Conservation (phyloP, 1,140 invertebrate genomes). For the Scaptodrosophila lebanonensis region DNA sequence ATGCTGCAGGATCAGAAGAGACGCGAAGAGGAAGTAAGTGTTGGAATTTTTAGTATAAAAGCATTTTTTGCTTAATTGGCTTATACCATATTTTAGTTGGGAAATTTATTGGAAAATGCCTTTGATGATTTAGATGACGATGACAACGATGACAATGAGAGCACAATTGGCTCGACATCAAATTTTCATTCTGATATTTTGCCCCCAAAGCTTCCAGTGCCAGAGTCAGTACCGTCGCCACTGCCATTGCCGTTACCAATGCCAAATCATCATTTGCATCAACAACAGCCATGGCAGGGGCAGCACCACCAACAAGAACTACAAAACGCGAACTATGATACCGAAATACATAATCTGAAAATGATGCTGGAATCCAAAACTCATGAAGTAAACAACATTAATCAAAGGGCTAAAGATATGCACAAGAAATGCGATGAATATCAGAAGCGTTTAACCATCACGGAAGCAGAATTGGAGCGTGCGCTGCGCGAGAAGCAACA, state of each 20-base stretch:
- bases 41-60: neutral
- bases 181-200: constrained; percentile 51
- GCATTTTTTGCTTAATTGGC: neutral
- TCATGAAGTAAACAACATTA: constrained; percentile 45
- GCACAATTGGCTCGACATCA: constrained; percentile 71
- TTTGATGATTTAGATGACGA: constrained; percentile 81
- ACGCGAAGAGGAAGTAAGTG: constrained; percentile 79
- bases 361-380: constrained; percentile 58
- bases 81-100: constrained; percentile 70
- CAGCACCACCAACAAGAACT: constrained; percentile 14
- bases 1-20: constrained; percentile 80
- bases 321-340: constrained; percentile 9
- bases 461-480: constrained; percentile 79
- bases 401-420: constrained; percentile 38
- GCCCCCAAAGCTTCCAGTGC: constrained; percentile 25
- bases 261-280: neutral
- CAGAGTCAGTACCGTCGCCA: constrained; percentile 4
- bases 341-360: constrained; percentile 51
- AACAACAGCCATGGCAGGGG: constrained; percentile 3
- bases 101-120: constrained; percentile 79
- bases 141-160: constrained; percentile 79
- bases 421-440: constrained; percentile 70
- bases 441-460: constrained; percentile 77
- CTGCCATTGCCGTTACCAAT: constrained; percentile 7
- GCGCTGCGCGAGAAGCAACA: constrained; percentile 78